A percentile compares a stretch with the other conserved stretches of the same genome.
Evolutionary conservation across 2,888 invertebrate genomes (phyloP).

Genomic region (Pollenia griseotomentosa): DNA sequence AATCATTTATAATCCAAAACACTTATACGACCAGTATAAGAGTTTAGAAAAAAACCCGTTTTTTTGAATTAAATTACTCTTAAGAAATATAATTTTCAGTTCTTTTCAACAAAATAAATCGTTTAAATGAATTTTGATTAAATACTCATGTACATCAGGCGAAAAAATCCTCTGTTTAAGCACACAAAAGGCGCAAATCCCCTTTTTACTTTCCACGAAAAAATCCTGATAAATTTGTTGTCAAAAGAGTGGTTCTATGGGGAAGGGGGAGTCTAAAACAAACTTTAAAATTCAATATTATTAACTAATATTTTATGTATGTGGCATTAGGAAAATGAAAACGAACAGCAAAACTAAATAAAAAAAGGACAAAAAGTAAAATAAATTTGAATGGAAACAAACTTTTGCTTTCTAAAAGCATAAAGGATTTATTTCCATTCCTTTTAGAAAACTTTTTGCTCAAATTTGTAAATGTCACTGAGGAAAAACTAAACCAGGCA

Average conservation of each 20-base stretch:
- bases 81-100: not conserved
- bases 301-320: conserved; percentile 46
- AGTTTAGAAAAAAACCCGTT: too few species aligned
- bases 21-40: too few species aligned
- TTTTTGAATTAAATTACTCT: too few species aligned
- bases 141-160: not conserved
- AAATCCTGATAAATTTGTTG: too few species aligned
- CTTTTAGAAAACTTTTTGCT: conserved; percentile 3
- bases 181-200: not conserved
- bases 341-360: conserved; percentile 2
- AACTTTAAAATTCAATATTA: not conserved
- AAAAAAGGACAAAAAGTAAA: not conserved
- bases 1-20: too few species aligned
- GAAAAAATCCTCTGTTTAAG: conserved; percentile 7
- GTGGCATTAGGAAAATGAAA: conserved; percentile 46
- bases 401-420: conserved; percentile 38
- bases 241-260: too few species aligned
- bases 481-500: not conserved
- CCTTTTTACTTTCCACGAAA: not conserved
- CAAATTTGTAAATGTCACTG: conserved; percentile 51
- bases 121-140: conserved; percentile 64
- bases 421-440: not conserved
- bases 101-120: conserved; percentile 47
- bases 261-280: not conserved
- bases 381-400: conserved; percentile 30